These are phyloP conservation scores for Eledona agricola DNA, from an alignment of 2,888 invertebrate genomes.

Conservation along the genomic window DNA sequence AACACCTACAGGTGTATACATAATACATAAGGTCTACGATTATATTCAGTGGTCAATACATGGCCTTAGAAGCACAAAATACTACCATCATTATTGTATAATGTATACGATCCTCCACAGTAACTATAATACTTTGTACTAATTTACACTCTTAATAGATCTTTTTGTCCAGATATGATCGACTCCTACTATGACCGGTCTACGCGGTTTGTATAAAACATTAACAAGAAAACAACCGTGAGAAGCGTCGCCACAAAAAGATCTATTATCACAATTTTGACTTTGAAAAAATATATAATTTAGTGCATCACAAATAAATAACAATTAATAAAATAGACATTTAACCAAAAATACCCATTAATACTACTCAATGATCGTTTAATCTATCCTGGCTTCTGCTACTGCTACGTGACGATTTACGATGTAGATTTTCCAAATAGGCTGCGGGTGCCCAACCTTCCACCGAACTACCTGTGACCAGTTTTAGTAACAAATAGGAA, in stretches of 20 bases:
- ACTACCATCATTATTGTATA: no score
- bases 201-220: constrained; percentile 6
- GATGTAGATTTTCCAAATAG: constrained; percentile 81
- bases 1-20: no score
- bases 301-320: constrained; percentile 1
- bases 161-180: no score
- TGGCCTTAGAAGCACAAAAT: no score
- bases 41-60: no score
- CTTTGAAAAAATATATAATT: constrained; percentile 15
- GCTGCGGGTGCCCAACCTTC: constrained; percentile 97
- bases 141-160: no score
- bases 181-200: no score
- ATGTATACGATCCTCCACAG: no score
- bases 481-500: constrained; percentile 1
- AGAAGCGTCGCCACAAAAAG: constrained; percentile 11
- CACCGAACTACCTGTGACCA: constrained; percentile 68
- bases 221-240: constrained; percentile 6
- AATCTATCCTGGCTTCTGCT: constrained; percentile 70
- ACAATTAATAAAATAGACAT: constrained; percentile 5
- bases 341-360: constrained; percentile 4
- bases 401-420: constrained; percentile 79
- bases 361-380: constrained; percentile 40
- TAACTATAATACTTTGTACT: no score
- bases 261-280: constrained; percentile 14
- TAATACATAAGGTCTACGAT: no score